Conservation (phyloP, 1,140 invertebrate species). For the Pseudomyrmex gracilis region DNA sequence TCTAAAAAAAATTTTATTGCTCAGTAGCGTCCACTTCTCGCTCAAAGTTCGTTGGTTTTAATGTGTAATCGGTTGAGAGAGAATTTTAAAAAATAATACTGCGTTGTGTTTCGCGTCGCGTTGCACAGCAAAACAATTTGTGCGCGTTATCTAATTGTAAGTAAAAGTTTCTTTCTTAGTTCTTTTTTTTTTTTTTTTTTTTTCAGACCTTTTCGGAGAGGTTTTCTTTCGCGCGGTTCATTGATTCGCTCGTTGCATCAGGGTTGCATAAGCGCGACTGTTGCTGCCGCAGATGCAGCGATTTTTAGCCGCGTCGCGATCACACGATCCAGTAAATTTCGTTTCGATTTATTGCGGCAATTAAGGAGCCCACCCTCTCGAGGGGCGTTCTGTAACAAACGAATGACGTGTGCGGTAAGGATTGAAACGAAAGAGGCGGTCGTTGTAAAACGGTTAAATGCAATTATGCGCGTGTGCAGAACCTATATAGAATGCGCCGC, state of each 20-base stretch:
- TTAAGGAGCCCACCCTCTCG: constrained; percentile 7
- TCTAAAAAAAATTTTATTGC: background rate
- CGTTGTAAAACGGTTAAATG: constrained; percentile 16
- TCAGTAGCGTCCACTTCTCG: background rate
- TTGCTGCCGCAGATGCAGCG: background rate
- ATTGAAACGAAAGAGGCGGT: constrained; percentile 27
- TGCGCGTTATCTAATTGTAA: too few species aligned
- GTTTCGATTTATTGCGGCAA: constrained; percentile 6
- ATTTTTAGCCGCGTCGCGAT: constrained; percentile 14
- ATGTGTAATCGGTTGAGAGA: background rate
- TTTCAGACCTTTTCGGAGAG: background rate
- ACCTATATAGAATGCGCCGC: background rate
- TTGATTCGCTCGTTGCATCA: background rate
- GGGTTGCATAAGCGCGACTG: constrained; percentile 1
- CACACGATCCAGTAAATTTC: constrained; percentile 31
- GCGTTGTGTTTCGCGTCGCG: background rate
- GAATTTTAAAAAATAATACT: background rate
- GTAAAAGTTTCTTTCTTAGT: too few species aligned
- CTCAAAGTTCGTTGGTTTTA: too few species aligned
- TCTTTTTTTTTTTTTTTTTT: too few species aligned
- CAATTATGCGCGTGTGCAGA: constrained; percentile 21
- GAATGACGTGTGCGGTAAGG: constrained; percentile 49
- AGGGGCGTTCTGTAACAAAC: constrained; percentile 9
- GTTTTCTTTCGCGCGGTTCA: background rate
- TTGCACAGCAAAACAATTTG: too few species aligned